A percentile compares a stretch with the other conserved stretches of the same genome.
Conservation (phyloP, 2,888 invertebrate species). For the Cerastoderma edule region DNA sequence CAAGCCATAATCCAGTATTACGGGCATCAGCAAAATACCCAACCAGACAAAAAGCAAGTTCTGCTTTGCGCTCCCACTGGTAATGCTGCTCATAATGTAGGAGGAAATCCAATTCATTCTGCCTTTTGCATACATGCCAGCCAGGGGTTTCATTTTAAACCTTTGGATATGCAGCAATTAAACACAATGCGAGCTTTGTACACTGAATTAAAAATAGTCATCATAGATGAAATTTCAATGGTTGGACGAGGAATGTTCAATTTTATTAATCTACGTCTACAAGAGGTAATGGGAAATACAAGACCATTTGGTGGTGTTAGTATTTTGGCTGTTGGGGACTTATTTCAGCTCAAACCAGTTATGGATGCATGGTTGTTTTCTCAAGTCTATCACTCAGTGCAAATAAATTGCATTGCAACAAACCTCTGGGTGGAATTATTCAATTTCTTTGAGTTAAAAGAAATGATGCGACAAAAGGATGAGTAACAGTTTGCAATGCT, state of each 20-base stretch:
- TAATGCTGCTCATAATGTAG: too few relatives aligned
- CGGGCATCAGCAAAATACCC: neutral
- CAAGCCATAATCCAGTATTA: neutral
- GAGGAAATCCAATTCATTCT: too few relatives aligned
- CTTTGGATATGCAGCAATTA: too few relatives aligned
- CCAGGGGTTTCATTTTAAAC: too few relatives aligned
- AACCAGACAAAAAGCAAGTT: too few relatives aligned
- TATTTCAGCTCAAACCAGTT: slow-evolving; percentile 7
- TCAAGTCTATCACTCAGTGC: neutral
- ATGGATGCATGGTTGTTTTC: slow-evolving; percentile 11
- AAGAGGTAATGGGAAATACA: slow-evolving; percentile 45
- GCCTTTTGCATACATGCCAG: too few relatives aligned
- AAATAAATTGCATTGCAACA: neutral
- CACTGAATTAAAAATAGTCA: too few relatives aligned
- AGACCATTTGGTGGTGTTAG: slow-evolving; percentile 8
- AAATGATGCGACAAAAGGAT: slow-evolving; percentile 58
- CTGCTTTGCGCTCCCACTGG: too few relatives aligned
- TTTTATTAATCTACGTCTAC: slow-evolving; percentile 43
- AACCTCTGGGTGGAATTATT: neutral
- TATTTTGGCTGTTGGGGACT: neutral
- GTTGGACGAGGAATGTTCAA: slow-evolving; percentile 21
- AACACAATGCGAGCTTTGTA: too few relatives aligned
- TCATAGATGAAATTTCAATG: neutral
- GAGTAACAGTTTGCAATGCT: slow-evolving; percentile 46
- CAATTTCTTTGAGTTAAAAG: neutral